phyloP scores from a whole-genome alignment of 2,113 vertebrate species.

The Chlamydotis undulata region DNA sequence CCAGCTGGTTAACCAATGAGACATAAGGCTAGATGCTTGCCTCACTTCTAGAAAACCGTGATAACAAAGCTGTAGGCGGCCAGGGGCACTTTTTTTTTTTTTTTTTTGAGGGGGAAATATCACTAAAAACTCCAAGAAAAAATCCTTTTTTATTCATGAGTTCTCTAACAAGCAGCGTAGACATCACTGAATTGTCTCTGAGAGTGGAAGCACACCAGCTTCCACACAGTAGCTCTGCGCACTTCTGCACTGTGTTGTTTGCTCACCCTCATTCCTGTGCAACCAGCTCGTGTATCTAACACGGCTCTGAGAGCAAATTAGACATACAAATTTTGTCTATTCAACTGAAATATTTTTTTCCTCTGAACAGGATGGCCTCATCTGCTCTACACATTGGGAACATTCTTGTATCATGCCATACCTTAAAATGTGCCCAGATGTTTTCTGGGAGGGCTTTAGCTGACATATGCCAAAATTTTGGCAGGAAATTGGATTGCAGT shows the following conservation, averaged over 20 bases:
- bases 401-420: not conserved
- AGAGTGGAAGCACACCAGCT: not conserved
- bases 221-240: not conserved
- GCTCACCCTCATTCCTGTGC: not conserved
- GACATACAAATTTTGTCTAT: not conserved
- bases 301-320: not conserved
- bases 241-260: not conserved
- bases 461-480: not conserved
- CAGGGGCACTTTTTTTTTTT: not conserved
- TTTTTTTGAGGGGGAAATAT: fast-evolving
- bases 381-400: not conserved
- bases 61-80: not conserved
- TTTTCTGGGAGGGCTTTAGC: not conserved
- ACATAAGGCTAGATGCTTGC: not conserved
- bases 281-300: not conserved
- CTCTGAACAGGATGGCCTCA: not conserved
- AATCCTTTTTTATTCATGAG: not conserved
- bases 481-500: not conserved
- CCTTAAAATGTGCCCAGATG: not conserved
- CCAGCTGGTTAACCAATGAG: not conserved
- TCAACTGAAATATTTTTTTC: not conserved
- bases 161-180: not conserved
- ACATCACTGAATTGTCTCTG: not conserved
- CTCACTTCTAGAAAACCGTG: not conserved
- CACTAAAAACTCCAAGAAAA: fast-evolving